Conservation (phyloP, 2,113 vertebrate genomes). For the Plectropomus leopardus region DNA sequence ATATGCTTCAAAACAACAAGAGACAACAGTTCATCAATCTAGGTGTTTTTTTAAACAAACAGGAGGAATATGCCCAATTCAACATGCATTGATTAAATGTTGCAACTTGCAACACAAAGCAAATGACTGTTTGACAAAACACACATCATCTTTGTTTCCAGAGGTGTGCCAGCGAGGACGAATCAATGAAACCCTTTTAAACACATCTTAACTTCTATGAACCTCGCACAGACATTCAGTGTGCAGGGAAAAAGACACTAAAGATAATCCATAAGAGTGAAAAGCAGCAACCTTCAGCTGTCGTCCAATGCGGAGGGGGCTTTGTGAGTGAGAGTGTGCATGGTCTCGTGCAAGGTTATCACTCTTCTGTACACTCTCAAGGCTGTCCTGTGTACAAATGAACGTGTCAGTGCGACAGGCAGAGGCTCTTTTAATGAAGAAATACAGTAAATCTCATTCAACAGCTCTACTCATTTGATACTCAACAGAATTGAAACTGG, state of each 20-base stretch:
- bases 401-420: constrained; percentile 4
- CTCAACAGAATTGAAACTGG: background rate
- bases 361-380: constrained; percentile 21
- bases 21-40: background rate
- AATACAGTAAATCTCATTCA: constrained; percentile 1
- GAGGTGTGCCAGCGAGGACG: background rate
- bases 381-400: constrained; percentile 19
- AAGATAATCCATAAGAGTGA: constrained; percentile 57
- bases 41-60: background rate
- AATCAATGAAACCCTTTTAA: constrained; percentile 41
- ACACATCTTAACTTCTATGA: constrained; percentile 17
- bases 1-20: background rate
- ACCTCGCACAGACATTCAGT: constrained; percentile 11
- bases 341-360: constrained; percentile 48
- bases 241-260: background rate
- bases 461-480: background rate
- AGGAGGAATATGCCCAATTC: background rate
- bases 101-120: constrained; percentile 25
- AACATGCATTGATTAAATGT: background rate
- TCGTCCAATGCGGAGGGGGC: constrained; percentile 17
- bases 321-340: constrained; percentile 30
- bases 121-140: background rate
- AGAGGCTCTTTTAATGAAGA: constrained; percentile 9
- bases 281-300: constrained; percentile 69
- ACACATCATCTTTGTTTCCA: background rate